Conservation (phyloP, 2,113 vertebrate species). For the Cyrtonyx montezumae region DNA sequence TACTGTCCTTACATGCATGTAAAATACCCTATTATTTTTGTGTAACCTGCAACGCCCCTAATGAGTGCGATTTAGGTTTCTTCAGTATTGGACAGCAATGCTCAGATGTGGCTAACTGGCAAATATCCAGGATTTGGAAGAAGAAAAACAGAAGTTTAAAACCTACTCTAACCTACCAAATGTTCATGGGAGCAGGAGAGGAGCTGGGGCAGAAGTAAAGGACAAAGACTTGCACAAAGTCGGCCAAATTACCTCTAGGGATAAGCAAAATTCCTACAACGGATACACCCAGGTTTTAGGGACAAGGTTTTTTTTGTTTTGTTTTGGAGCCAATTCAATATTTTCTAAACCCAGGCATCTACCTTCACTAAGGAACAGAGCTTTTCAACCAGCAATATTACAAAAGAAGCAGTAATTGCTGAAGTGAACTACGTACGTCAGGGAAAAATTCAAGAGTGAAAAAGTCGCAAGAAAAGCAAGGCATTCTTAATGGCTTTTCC, state of each 20-base stretch:
- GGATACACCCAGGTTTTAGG: neutral
- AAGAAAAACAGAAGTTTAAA: neutral
- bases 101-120: neutral
- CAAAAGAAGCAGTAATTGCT: rapidly evolving
- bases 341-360: neutral
- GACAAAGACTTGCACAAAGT: neutral
- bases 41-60: neutral
- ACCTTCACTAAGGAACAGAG: neutral
- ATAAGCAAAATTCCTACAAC: neutral
- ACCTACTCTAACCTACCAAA: neutral
- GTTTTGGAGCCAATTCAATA: neutral
- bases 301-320: neutral
- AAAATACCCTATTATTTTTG: neutral
- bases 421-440: neutral
- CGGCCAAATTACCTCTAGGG: neutral
- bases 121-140: neutral
- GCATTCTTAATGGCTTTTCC: neutral
- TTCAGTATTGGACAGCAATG: neutral
- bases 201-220: neutral
- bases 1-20: neutral
- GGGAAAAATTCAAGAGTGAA: neutral
- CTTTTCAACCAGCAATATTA: neutral
- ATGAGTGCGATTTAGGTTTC: neutral
- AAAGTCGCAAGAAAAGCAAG: neutral
- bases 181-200: neutral